These are phyloP conservation scores for Pasiphila rectangulata DNA, from an alignment of 2,888 invertebrate species.

Conservation along the genomic window DNA sequence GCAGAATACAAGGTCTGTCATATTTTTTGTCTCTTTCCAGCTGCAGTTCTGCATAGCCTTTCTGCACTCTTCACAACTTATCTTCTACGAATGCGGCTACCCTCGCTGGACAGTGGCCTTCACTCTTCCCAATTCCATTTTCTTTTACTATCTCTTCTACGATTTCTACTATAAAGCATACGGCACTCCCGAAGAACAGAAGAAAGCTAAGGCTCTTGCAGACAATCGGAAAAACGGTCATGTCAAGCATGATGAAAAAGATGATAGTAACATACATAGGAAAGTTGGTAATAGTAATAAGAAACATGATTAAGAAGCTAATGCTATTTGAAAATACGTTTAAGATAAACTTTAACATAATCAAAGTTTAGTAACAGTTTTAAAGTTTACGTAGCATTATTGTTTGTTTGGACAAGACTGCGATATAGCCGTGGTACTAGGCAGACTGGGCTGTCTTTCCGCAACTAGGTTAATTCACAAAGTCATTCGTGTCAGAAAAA, in stretches of 20 bases:
- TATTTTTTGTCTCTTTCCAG: conserved; percentile 68
- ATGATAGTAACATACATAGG: conserved; percentile 23
- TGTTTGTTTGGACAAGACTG: too few relatives aligned
- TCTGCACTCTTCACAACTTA: conserved; percentile 90
- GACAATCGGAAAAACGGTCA: conserved; percentile 31
- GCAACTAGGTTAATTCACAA: too few relatives aligned
- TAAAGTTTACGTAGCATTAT: background rate
- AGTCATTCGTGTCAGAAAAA: too few relatives aligned
- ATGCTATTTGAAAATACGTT: conserved; percentile 9
- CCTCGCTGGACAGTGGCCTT: conserved; percentile 91
- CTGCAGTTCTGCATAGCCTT: conserved; percentile 94
- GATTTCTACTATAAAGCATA: conserved; percentile 94
- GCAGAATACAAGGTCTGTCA: too few relatives aligned
- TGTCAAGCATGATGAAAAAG: conserved; percentile 28
- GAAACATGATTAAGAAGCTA: conserved; percentile 24
- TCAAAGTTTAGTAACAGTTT: background rate
- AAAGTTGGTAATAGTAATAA: conserved; percentile 31
- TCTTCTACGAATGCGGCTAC: conserved; percentile 93
- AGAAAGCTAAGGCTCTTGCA: conserved; percentile 38
- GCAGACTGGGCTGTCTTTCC: too few relatives aligned
- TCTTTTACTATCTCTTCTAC: conserved; percentile 95
- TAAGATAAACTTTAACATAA: too few relatives aligned
- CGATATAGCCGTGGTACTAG: too few relatives aligned
- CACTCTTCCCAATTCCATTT: conserved; percentile 93
- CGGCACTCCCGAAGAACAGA: conserved; percentile 58